Conservation (phyloP, 2,888 invertebrate species). For the Alsophila aescularia region DNA sequence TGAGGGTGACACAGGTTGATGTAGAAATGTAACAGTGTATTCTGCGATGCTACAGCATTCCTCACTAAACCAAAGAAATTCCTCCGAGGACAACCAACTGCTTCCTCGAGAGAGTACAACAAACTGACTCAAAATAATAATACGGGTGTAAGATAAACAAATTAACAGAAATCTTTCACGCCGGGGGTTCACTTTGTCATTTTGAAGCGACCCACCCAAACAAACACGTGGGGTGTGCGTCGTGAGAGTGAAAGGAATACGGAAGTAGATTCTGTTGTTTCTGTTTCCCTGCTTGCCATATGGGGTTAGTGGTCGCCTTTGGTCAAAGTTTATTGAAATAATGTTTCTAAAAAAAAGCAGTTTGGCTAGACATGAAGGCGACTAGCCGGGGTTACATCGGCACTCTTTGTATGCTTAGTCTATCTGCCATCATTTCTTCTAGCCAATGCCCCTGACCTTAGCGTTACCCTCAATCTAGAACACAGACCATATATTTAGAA, state of each 20-base stretch:
- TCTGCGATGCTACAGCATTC: no score
- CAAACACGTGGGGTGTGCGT: constrained; percentile 13
- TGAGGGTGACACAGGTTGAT: no score
- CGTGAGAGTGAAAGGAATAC: background rate
- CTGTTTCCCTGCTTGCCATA: no score
- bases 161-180: constrained; percentile 16
- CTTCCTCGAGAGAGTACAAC: background rate
- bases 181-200: constrained; percentile 31
- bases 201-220: constrained; percentile 24
- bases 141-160: constrained; percentile 1
- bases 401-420: no score
- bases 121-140: background rate
- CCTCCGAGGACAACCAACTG: background rate
- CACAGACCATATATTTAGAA: no score
- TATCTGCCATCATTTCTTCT: no score
- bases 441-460: no score
- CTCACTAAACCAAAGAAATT: no score
- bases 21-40: no score
- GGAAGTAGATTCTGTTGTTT: background rate
- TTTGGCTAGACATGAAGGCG: background rate
- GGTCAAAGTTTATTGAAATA: background rate
- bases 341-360: background rate
- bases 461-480: no score
- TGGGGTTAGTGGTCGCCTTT: no score
- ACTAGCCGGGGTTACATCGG: no score